A percentile compares a stretch with the other conserved stretches of the same genome.
Conservation (phyloP, 2,113 vertebrate genomes). For the Atractosteus spatula region DNA sequence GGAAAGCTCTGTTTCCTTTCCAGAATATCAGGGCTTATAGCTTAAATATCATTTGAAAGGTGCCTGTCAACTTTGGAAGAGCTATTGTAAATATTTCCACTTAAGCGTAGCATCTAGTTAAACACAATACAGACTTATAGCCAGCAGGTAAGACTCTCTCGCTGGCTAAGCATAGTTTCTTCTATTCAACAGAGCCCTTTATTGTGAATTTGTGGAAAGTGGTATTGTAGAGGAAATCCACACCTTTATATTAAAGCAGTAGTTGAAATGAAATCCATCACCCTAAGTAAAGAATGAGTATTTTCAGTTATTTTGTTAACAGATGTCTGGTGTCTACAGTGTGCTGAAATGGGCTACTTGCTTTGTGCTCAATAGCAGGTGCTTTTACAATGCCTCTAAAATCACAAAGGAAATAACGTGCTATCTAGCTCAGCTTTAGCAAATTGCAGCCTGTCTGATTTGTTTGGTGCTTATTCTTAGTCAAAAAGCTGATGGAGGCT, state of each 20-base stretch:
- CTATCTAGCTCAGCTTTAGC: neutral
- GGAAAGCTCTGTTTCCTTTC: neutral
- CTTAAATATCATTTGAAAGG: too few relatives aligned
- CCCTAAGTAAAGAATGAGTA: neutral
- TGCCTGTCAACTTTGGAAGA: too few relatives aligned
- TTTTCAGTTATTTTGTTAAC: neutral
- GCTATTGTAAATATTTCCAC: too few relatives aligned
- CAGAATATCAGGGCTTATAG: neutral
- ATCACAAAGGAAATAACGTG: neutral
- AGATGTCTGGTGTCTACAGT: neutral
- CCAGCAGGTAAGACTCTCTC: too few relatives aligned
- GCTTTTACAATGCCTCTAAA: neutral
- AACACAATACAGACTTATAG: too few relatives aligned
- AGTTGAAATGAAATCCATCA: constrained; percentile 3
- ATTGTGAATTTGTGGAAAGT: too few relatives aligned
- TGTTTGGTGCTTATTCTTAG: neutral
- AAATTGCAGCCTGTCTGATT: neutral
- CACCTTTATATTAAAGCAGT: neutral
- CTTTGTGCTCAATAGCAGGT: neutral
- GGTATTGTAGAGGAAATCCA: neutral
- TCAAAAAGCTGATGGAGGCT: neutral
- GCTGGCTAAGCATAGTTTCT: too few relatives aligned
- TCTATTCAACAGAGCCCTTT: too few relatives aligned
- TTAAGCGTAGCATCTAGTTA: too few relatives aligned
- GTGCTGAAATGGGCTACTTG: neutral